phyloP scores from a whole-genome alignment of 1,140 invertebrate genomes.

The Brachionus calyciflorus region DNA sequence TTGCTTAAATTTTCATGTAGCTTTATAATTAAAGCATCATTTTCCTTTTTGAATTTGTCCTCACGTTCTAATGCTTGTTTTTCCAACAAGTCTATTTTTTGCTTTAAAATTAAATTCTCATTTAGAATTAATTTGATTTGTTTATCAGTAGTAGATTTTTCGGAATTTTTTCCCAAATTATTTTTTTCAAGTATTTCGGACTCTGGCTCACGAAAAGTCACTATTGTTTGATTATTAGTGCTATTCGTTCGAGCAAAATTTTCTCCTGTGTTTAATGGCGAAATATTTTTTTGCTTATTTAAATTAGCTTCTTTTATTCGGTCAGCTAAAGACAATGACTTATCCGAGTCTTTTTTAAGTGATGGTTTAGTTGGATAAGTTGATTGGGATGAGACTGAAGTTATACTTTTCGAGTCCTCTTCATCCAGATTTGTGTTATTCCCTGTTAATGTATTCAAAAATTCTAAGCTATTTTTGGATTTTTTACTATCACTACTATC shows the following conservation, averaged over 20 bases:
- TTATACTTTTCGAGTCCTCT: background rate
- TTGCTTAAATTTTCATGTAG: constrained; percentile 12
- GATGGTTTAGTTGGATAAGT: background rate
- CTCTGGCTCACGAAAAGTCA: constrained; percentile 37
- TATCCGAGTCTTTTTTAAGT: background rate
- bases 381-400: constrained; percentile 18
- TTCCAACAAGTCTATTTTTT: background rate
- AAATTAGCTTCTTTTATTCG: background rate
- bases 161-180: too few relatives aligned
- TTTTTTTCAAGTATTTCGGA: background rate
- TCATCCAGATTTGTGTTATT: background rate
- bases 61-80: constrained; percentile 16
- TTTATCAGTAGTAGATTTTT: too few relatives aligned
- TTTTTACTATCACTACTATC: background rate
- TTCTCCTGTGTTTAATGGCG: background rate
- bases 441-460: constrained; percentile 4
- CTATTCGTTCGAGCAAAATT: background rate
- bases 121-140: too few relatives aligned
- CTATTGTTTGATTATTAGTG: constrained; percentile 6
- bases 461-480: background rate
- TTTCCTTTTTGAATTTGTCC: constrained; percentile 8
- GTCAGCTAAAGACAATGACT: constrained; percentile 4
- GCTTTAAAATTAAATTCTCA: background rate
- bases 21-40: constrained; percentile 10
- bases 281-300: background rate